These are phyloP conservation scores for Marasmarcha lunaedactyla DNA, from an alignment of 2,888 invertebrate genomes.

Conservation along the genomic window DNA sequence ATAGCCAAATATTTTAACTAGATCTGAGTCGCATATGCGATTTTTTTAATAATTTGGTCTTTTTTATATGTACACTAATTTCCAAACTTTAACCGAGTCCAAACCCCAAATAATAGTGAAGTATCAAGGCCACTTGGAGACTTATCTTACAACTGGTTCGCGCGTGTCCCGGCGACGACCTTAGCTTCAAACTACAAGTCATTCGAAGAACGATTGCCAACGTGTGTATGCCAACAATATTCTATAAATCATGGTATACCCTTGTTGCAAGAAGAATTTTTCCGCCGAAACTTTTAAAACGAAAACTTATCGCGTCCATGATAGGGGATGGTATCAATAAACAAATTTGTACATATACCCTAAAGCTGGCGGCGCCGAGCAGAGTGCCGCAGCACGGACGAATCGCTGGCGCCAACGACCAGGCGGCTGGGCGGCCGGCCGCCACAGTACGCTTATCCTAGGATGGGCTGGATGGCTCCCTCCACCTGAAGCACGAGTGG, in stretches of 20 bases:
- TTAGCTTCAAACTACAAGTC: constrained; percentile 21
- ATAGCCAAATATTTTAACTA: constrained; percentile 66
- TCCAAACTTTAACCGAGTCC: constrained; percentile 65
- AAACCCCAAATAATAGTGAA: constrained; percentile 62
- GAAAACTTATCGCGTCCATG: constrained; percentile 28
- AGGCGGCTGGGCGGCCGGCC: too few relatives aligned
- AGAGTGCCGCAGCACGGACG: constrained; percentile 2
- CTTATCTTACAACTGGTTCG: constrained; percentile 52
- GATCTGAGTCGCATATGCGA: constrained; percentile 56
- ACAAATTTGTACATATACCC: constrained; percentile 57
- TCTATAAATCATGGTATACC: constrained; percentile 55
- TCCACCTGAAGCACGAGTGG: constrained; percentile 3
- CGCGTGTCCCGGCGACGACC: constrained; percentile 46
- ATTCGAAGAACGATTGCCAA: constrained; percentile 37
- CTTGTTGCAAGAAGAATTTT: constrained; percentile 62
- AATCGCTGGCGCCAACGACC: not conserved
- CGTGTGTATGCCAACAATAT: constrained; percentile 52
- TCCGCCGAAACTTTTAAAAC: constrained; percentile 54
- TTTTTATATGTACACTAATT: constrained; percentile 55
- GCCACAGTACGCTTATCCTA: constrained; percentile 48
- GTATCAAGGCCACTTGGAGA: constrained; percentile 70
- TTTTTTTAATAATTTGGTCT: constrained; percentile 59
- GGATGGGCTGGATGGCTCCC: constrained; percentile 20
- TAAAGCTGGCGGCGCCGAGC: constrained; percentile 3
- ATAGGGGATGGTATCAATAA: constrained; percentile 37